Evolutionary conservation across 2,888 invertebrate genomes (phyloP), one percentile per base, ranked within the genome.

Genomic region (Leucophora obtusa): DNA sequence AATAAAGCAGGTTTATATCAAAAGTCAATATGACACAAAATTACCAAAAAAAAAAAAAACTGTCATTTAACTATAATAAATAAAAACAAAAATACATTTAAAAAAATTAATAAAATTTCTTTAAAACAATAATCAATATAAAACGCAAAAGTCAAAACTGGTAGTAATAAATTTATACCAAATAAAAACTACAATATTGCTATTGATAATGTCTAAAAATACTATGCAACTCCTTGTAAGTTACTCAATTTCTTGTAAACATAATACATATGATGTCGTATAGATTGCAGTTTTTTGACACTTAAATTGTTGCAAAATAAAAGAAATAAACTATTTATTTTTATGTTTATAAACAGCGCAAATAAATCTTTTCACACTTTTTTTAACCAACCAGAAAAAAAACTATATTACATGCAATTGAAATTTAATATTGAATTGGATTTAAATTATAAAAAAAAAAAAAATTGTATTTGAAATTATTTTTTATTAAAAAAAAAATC

Each of bases 331-430:
- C 7, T 47, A 47, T 47, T 47, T 47, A 47, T 47, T 47, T 47
- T 47, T 47, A 47, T n/a, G 14, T 47, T 47, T 47, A 47, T 47
- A n/a, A 47, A 47, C n/a, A 47, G 14, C 38, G 14, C 65, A 78
- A 78, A 78, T 78, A 78, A 78, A 78, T 77, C 77, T 74, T 66
- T 68, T 72, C 33, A 60, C 66, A 62, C 59, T 35, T 68, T 28
- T 60, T n/a, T 47, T 47, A n/a, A 1, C 43, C 7, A 47, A 38
- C 43, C 2, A n/a, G n/a, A 1, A 38, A 11, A 38, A 38, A 38
- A 35, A 35, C 15, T 9, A 69, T 70, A 56, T 62, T 76, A 28
- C 63, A 68, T 63, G 62, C 66, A 56, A 78, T 82, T 79, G 65
- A 77, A 79, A 72, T 63, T 77, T 56, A 53, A 79, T 65, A 54